These are phyloP conservation scores for Tenebrosternarchus preto DNA, from an alignment of 2,113 vertebrate genomes.

Conservation along the genomic window DNA sequence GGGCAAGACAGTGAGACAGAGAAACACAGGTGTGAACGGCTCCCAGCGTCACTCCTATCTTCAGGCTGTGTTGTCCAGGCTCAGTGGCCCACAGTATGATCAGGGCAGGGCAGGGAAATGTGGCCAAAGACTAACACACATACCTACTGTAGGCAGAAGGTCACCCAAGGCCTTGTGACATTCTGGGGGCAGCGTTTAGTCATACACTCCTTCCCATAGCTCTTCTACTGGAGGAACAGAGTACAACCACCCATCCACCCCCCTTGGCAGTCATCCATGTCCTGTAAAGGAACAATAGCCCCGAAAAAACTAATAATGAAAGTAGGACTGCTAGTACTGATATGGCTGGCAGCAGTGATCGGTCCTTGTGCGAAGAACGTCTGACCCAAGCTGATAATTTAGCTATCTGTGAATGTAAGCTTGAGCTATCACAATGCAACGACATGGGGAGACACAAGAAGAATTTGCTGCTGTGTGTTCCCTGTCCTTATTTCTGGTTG, in stretches of 20 bases:
- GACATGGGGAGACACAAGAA: background rate
- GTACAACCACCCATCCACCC: background rate
- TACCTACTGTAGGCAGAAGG: slow-evolving; percentile 3
- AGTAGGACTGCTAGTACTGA: background rate
- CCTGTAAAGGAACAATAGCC: too few species aligned
- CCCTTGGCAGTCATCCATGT: background rate
- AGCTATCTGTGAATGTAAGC: too few species aligned
- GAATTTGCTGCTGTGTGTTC: background rate
- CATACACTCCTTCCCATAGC: background rate
- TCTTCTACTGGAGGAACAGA: background rate
- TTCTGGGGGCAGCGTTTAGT: background rate
- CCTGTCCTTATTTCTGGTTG: background rate
- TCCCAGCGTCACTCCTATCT: background rate
- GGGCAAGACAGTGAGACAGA: background rate
- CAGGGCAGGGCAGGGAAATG: background rate
- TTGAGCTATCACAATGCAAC: too few species aligned
- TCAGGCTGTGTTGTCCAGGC: background rate
- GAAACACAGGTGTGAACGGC: background rate
- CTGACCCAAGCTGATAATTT: too few species aligned
- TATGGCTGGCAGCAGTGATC: background rate
- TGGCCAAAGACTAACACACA: background rate
- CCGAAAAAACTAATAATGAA: background rate
- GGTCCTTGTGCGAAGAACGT: background rate
- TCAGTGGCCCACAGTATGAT: background rate
- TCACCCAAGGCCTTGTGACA: background rate